These are phyloP conservation scores for Phalacrocorax aristotelis DNA, from an alignment of 2,113 vertebrate species.

Conservation along the genomic window DNA sequence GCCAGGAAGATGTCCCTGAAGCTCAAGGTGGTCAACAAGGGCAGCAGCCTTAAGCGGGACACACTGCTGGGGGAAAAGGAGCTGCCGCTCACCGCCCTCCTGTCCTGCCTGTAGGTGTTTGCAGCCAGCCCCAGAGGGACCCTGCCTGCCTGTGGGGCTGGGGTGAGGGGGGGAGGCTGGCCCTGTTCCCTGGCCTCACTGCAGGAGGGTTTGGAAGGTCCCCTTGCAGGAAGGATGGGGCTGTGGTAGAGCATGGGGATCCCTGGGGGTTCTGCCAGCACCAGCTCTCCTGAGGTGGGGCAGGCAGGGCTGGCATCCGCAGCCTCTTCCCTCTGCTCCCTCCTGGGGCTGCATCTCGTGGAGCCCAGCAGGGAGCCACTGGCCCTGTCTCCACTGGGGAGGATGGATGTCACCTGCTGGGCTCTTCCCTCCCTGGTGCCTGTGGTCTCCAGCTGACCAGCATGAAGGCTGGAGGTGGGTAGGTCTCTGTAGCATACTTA, in stretches of 20 bases:
- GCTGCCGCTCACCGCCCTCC: slow-evolving; percentile 82
- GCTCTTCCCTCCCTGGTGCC: neutral
- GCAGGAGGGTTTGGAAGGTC: neutral
- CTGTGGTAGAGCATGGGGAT: neutral
- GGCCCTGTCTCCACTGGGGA: neutral
- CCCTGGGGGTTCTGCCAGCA: neutral
- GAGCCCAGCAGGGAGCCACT: neutral
- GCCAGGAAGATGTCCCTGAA: slow-evolving; percentile 89
- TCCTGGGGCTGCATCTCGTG: neutral
- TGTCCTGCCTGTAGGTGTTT: slow-evolving; percentile 71
- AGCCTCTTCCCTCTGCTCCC: neutral
- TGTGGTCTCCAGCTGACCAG: neutral
- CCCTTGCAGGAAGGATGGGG: neutral
- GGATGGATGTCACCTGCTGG: neutral
- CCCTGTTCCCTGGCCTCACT: neutral
- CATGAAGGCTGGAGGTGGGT: neutral
- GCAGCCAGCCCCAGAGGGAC: neutral
- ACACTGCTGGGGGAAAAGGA: slow-evolving; percentile 92
- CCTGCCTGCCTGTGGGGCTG: neutral
- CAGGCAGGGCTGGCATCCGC: neutral
- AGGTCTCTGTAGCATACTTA: neutral
- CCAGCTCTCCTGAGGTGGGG: neutral
- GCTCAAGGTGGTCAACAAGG: slow-evolving; percentile 97
- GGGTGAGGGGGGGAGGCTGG: neutral
- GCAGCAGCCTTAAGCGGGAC: slow-evolving; percentile 94